Conservation (phyloP, 2,113 vertebrate genomes). For the Prunella himalayana region DNA sequence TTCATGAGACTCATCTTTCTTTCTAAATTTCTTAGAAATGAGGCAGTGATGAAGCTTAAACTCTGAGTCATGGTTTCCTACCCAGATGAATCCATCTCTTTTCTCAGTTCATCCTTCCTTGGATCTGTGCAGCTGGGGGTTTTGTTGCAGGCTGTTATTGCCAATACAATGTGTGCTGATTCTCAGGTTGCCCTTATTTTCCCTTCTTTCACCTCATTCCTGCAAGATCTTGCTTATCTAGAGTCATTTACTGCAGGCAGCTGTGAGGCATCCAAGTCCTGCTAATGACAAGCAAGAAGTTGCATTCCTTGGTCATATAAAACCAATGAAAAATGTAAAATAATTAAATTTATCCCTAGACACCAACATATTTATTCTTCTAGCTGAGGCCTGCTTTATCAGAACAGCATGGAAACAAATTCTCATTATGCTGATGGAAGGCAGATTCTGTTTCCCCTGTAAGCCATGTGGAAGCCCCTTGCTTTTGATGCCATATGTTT, state of each 20-base stretch:
- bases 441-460: slow-evolving; percentile 36
- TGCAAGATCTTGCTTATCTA: neutral
- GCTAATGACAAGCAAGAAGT: neutral
- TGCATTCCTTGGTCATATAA: neutral
- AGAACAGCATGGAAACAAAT: slow-evolving; percentile 31
- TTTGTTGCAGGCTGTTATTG: neutral
- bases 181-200: neutral
- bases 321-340: slow-evolving; percentile 2
- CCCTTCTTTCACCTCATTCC: neutral
- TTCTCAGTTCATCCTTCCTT: neutral
- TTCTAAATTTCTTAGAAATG: neutral
- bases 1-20: neutral
- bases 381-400: neutral
- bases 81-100: neutral
- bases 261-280: neutral
- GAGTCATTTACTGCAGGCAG: neutral
- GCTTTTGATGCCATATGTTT: slow-evolving; percentile 34
- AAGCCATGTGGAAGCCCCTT: neutral
- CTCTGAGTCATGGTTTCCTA: neutral
- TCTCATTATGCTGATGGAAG: slow-evolving; percentile 23
- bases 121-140: neutral
- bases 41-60: neutral
- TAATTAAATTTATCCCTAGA: slow-evolving; percentile 30
- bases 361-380: neutral
- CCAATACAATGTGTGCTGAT: neutral